These are phyloP conservation scores for Lutraria rhynchaena DNA, from an alignment of 1,140 invertebrate species.

Conservation along the genomic window DNA sequence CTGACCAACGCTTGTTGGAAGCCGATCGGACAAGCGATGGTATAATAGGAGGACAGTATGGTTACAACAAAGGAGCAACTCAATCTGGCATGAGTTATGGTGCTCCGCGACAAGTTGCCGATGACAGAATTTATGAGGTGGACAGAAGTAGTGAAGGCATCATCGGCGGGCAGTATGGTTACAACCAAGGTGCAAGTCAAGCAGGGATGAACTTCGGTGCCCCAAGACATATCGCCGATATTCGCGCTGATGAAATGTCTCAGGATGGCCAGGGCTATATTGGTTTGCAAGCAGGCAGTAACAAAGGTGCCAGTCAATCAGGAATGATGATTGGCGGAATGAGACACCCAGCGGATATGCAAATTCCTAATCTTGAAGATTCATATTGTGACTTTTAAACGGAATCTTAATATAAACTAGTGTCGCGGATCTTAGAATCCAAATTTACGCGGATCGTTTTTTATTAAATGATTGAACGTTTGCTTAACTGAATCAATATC, in stretches of 20 bases:
- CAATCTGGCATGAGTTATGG: conserved; percentile 65
- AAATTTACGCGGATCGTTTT: too few relatives aligned
- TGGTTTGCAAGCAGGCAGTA: conserved; percentile 95
- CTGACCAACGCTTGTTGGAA: conserved; percentile 55
- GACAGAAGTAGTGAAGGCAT: conserved; percentile 85
- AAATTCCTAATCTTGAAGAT: conserved; percentile 55
- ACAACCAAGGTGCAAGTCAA: conserved; percentile 88
- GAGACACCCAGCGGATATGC: conserved; percentile 68
- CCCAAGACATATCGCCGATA: conserved; percentile 66
- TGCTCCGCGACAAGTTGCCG: conserved; percentile 65
- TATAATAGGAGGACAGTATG: conserved; percentile 94
- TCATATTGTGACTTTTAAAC: conserved; percentile 53
- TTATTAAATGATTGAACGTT: too few relatives aligned
- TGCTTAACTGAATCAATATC: too few relatives aligned
- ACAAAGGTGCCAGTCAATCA: conserved; percentile 94
- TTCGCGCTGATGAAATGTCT: conserved; percentile 62
- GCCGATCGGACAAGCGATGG: conserved; percentile 69
- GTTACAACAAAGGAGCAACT: conserved; percentile 89
- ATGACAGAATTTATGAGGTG: conserved; percentile 61
- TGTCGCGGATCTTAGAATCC: too few relatives aligned
- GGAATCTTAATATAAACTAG: too few relatives aligned
- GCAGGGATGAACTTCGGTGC: conserved; percentile 85
- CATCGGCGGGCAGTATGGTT: conserved; percentile 95
- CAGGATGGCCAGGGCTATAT: conserved; percentile 89
- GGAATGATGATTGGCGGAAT: conserved; percentile 92